Evolutionary conservation across 2,888 invertebrate genomes (phyloP), one percentile per base, ranked within the genome.

Genomic region (Catocala fraxini): DNA sequence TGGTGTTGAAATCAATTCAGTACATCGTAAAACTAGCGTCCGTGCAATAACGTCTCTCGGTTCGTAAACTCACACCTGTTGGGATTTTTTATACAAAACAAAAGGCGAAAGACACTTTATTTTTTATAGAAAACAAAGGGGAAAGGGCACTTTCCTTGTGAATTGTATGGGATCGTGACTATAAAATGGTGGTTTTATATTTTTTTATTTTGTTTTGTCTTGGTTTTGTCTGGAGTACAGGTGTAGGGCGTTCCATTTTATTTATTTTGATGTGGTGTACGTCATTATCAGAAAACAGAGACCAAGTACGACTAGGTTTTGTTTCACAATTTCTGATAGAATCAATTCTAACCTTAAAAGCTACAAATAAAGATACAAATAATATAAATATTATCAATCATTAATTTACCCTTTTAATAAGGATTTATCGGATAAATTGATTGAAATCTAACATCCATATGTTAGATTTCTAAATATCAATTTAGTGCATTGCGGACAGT

Each of bases 1-100:
- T 80, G 79, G 70, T 84, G 85, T 71, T 53, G 57, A 70, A 75
- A 75, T 77, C 71, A 69, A 71, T 77, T 69, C 47, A 64, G 55
- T 65, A 59, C 56, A 13, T 55, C 63, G 68, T 71, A 65, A 68
- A 70, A 56, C 60, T 65, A 62, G 64, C 68, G 46, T 65, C 65
- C 51, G 59, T 51, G 58, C 59, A 55, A 65, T 62, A 63, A 63
- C 65, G 51, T 61, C 34, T 55, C 53, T 71, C 51, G 66, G 54
- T 63, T 59, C 62, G 63, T 63, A 53, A 64, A 45, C 42, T 35
- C 41, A 51, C 75, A 74, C 75, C 65, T 74, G 71, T 63, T 58
- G 65, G 60, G 59, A 77, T 77, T 73, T 70, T 62, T 59, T 56
- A 51, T 55, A 49, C 43, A 59, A 64, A 65, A 55, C 43, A 35